Evolutionary conservation across 2,888 invertebrate species (phyloP), one percentile per base, ranked within the genome.

Genomic region (Yponomeuta plumbellus): DNA sequence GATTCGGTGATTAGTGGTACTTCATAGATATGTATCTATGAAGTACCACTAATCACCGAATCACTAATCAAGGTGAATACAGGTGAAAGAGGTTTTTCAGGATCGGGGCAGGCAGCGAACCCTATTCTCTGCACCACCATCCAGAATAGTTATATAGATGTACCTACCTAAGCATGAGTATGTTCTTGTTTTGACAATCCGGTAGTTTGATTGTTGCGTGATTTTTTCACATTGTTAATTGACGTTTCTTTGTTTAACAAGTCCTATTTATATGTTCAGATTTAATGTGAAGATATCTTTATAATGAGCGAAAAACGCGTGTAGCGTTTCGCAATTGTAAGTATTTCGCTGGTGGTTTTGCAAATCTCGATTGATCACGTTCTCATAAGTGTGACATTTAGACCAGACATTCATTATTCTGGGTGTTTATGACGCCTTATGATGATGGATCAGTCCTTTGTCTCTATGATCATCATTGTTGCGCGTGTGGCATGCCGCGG

Each of bases 381-480:
- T 17, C 3, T 52, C 13, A 52, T 17, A 52, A 52, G 44, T 52
- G 17, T 52, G 44, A 17, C 44, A 52, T 52, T 17, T 52, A 8
- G 44, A 52, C 44, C 13, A 52, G 5, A 52, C 13, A 3, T 52
- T 17, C 44, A 52, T 52, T 52, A 52, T 52, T 52, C 13, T 52
- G 44, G 44, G 44, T 52, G 44, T 52, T 23, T 11, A 59, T 59
- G 23, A 23, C 23, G 22, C 11, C 11, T 23, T 21, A 59, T 52
- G 44, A 17, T 59, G 59, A 59, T 10, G 23, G 59, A 59, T 23
- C 59, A 52, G 26, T n/a, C 11, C 61, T 62, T 62, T 62, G 61
- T 62, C 34, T 62, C 23, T 62, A n/a, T 26, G 61, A 52, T 21
- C 22, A 26, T 62, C 61, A 62, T 62, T 62, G 61, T 62, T 62